Evolutionary conservation across 2,113 vertebrate genomes (phyloP).

Genomic region (Scophthalmus maximus): DNA sequence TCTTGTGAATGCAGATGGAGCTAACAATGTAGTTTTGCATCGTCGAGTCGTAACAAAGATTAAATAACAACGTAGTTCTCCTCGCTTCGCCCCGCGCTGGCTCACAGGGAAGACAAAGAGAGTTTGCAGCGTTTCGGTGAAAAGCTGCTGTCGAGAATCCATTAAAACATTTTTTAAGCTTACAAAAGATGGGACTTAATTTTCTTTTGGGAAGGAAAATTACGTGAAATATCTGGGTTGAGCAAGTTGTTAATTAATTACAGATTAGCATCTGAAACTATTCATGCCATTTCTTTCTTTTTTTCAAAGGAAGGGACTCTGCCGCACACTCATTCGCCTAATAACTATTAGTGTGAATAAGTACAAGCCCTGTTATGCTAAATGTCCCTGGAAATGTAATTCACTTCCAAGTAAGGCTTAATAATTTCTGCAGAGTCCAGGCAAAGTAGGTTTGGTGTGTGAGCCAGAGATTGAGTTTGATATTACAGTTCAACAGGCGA

Average conservation of each 20-base stretch:
- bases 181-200: not conserved
- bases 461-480: not conserved
- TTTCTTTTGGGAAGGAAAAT: not conserved
- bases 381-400: conserved; percentile 22
- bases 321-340: not conserved
- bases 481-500: not conserved
- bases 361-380: not conserved
- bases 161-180: not conserved
- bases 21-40: too few relatives aligned
- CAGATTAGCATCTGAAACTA: too few relatives aligned
- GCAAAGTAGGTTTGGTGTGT: not conserved
- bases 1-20: too few relatives aligned
- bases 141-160: conserved; percentile 2
- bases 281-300: too few relatives aligned
- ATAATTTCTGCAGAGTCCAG: conserved; percentile 7
- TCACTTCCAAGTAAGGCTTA: conserved; percentile 30
- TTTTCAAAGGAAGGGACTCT: not conserved
- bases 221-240: not conserved
- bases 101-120: not conserved
- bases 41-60: not conserved
- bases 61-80: not conserved
- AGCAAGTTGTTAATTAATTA: conserved; percentile 14
- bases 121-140: conserved; percentile 12
- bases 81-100: not conserved
- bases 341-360: not conserved